A percentile compares a stretch with the other conserved stretches of the same genome.
These are phyloP conservation scores for Cheilosia grossa DNA, from an alignment of 2,888 invertebrate species.

Conservation along the genomic window DNA sequence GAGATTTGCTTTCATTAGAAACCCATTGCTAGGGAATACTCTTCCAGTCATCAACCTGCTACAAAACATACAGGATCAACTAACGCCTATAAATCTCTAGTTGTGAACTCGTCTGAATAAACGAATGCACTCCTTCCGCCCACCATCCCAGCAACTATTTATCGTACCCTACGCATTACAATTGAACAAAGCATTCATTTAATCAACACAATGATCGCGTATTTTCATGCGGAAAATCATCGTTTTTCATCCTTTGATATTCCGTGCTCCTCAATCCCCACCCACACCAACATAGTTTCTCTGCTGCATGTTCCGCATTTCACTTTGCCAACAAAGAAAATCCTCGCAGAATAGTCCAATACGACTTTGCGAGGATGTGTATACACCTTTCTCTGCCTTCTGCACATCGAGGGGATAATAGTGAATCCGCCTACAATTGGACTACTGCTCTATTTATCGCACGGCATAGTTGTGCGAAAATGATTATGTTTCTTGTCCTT, in stretches of 20 bases:
- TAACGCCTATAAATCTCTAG: background rate
- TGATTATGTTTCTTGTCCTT: conserved; percentile 40
- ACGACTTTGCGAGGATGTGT: conserved; percentile 38
- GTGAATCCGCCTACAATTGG: conserved; percentile 43
- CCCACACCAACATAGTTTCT: background rate
- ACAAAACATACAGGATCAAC: conserved; percentile 5
- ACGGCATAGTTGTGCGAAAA: conserved; percentile 67
- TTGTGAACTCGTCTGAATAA: conserved; percentile 19
- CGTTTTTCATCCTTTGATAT: conserved; percentile 30
- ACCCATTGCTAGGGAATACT: conserved; percentile 15
- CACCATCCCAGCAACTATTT: background rate
- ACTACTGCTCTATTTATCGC: conserved; percentile 70
- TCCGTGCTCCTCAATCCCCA: too few species aligned
- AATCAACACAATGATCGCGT: conserved; percentile 58
- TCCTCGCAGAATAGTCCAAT: conserved; percentile 47
- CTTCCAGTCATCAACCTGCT: conserved; percentile 55
- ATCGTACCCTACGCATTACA: conserved; percentile 8
- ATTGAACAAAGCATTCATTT: conserved; percentile 58
- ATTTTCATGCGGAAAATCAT: conserved; percentile 64
- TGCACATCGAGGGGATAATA: conserved; percentile 24
- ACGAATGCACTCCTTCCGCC: background rate
- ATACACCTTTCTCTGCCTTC: conserved; percentile 1
- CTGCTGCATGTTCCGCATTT: conserved; percentile 20
- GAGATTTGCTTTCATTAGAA: conserved; percentile 20
- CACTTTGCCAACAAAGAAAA: conserved; percentile 27